Evolutionary conservation across 1,140 invertebrate genomes (phyloP), one percentile per base, ranked within the genome.

Genomic region (Drusus annulatus): DNA sequence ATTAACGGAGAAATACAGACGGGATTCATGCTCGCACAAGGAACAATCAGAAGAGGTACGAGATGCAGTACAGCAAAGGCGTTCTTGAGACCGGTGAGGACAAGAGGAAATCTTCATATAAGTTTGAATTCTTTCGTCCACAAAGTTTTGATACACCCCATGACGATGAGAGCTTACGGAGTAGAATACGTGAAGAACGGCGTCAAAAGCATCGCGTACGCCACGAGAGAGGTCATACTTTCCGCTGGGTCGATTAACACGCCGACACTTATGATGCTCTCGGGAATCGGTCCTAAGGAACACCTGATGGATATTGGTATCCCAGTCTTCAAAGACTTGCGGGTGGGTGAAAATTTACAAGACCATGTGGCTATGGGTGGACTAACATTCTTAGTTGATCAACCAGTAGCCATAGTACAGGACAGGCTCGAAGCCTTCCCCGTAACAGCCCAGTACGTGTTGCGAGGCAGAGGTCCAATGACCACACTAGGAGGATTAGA

Each of bases 61-160:
- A 90, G 98, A 63, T 98, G 97, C 86, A 97, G 95, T 80, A 97
- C 96, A 7, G 95, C 96, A 0, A 97, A 97, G 87, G 97, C 96
- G 0, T 98, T 98, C 84, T 86, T 98, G 5, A 89, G 95, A 80
- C 96, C 96, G 8, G 92, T 95, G 0, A 87, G 95, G 25, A 90
- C 93, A 16, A 89, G 96, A 10, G 90, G 88, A 80, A 98, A 98
- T 86, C 87, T 99, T 6, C 95, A 97, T 85, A 90, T 94, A 6
- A 94, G 94, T 0, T 90, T 96, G 87, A 96, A 93, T 85, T 93
- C 94, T 5, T 96, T 95, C 83, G 95, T 93, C 0, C 94, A 93
- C 0, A 92, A 91, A 86, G 85, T 96, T 1, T 84, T 95, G 7
- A 93, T 96, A 3, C 92, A 96, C 84, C 92, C 94, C 0, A 23